Conservation (phyloP, 2,797 vertebrate genomes). For the Malacoraja senta region DNA sequence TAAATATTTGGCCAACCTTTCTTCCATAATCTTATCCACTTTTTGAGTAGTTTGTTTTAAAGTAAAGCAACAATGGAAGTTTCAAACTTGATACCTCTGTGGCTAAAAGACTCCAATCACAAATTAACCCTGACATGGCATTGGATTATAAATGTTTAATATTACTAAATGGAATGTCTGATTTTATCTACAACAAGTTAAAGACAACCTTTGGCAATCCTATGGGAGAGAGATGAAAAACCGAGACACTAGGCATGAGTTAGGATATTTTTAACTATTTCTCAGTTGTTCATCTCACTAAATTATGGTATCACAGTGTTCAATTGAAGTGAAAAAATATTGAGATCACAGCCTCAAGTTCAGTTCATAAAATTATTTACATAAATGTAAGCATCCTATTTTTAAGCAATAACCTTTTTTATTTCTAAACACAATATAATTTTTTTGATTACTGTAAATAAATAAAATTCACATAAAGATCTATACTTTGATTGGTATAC, state of each 20-base stretch:
- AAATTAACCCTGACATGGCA: not conserved
- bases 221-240: slow-evolving; percentile 43
- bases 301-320: slow-evolving; percentile 50
- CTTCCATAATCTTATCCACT: slow-evolving; percentile 6
- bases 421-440: slow-evolving; percentile 41
- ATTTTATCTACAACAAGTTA: slow-evolving; percentile 44
- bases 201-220: slow-evolving; percentile 49
- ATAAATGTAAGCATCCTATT: slow-evolving; percentile 46
- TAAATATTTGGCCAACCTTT: slow-evolving; percentile 27
- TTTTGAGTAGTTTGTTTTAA: not conserved
- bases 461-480: slow-evolving; percentile 50
- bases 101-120: slow-evolving; percentile 3
- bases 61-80: not conserved
- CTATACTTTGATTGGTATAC: slow-evolving; percentile 47
- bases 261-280: slow-evolving; percentile 40
- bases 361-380: slow-evolving; percentile 49
- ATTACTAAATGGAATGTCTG: slow-evolving; percentile 1
- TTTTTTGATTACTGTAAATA: slow-evolving; percentile 47
- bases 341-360: slow-evolving; percentile 44
- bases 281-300: slow-evolving; percentile 41
- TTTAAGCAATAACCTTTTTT: slow-evolving; percentile 46
- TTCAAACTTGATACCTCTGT: not conserved
- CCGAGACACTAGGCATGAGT: slow-evolving; percentile 41
- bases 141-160: slow-evolving; percentile 2
- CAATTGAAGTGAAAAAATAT: slow-evolving; percentile 45